These are phyloP conservation scores for Halcyon badia DNA, from an alignment of 2,797 vertebrate genomes.

Conservation along the genomic window DNA sequence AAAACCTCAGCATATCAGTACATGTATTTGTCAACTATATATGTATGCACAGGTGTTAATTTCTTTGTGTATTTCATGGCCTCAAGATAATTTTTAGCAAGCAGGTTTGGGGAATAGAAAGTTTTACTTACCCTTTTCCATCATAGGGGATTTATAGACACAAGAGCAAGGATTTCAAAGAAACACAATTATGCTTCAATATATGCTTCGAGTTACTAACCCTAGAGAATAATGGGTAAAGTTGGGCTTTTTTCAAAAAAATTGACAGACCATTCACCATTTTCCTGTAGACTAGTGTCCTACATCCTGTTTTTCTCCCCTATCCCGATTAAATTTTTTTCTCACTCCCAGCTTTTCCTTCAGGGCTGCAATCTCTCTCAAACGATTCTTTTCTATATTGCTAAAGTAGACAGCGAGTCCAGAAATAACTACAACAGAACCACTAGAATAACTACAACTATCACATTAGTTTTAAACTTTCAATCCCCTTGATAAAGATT, in stretches of 20 bases:
- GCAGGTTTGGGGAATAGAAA: rapidly evolving
- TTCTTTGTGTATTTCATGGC: neutral
- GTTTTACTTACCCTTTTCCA: neutral
- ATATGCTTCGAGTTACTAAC: neutral
- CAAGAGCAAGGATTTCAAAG: neutral
- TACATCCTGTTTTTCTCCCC: neutral
- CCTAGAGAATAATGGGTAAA: neutral
- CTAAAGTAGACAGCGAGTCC: neutral
- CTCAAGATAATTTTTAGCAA: neutral
- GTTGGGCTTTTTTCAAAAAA: neutral
- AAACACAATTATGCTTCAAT: neutral
- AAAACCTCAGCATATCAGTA: neutral
- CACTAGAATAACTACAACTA: neutral
- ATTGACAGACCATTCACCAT: neutral
- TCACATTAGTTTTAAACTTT: neutral
- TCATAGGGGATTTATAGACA: neutral
- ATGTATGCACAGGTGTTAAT: neutral
- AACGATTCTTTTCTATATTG: neutral
- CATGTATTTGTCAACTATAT: neutral
- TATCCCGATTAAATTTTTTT: neutral
- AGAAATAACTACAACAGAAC: neutral
- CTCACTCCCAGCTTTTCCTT: neutral
- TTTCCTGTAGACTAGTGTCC: neutral
- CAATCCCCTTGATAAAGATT: neutral
- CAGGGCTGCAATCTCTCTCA: neutral